These are phyloP conservation scores for Tanypteryx hageni DNA, from an alignment of 2,888 invertebrate genomes.

Conservation along the genomic window DNA sequence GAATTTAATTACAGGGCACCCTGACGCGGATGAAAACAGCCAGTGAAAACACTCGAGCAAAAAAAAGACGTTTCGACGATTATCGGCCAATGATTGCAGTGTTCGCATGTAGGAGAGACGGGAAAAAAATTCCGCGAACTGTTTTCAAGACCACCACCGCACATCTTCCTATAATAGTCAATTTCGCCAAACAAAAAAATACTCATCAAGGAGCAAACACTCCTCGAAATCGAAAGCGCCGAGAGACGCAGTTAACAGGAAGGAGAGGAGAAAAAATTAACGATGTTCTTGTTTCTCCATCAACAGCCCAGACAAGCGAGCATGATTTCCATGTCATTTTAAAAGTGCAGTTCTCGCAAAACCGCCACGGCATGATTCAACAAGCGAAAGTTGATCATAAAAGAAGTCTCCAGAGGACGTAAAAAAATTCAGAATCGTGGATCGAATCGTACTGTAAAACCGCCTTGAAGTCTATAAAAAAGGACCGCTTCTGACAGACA, in stretches of 20 bases:
- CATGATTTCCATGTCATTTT: slow-evolving; percentile 11
- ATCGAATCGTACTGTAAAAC: slow-evolving; percentile 9
- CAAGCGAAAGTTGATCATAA: slow-evolving; percentile 11
- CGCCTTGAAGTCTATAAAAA: not conserved
- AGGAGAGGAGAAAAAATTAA: not conserved
- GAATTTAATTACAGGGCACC: too few species aligned
- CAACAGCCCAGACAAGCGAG: not conserved
- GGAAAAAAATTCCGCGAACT: not conserved
- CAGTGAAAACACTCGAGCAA: too few species aligned
- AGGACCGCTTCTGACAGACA: not conserved
- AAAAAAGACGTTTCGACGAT: not conserved
- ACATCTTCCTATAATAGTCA: not conserved
- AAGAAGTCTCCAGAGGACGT: not conserved
- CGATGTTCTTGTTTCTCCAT: not conserved
- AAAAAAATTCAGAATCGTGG: not conserved
- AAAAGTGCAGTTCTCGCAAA: not conserved
- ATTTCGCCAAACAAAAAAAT: not conserved
- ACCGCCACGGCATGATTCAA: not conserved
- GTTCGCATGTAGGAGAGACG: not conserved
- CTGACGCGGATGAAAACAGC: too few species aligned
- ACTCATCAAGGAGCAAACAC: not conserved
- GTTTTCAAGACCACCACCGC: not conserved
- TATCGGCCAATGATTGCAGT: not conserved
- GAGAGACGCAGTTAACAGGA: not conserved
- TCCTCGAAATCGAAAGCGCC: not conserved